Evolutionary conservation across 2,888 invertebrate species (phyloP), one percentile per base, ranked within the genome.

Genomic region (Drosophila prostipennis): DNA sequence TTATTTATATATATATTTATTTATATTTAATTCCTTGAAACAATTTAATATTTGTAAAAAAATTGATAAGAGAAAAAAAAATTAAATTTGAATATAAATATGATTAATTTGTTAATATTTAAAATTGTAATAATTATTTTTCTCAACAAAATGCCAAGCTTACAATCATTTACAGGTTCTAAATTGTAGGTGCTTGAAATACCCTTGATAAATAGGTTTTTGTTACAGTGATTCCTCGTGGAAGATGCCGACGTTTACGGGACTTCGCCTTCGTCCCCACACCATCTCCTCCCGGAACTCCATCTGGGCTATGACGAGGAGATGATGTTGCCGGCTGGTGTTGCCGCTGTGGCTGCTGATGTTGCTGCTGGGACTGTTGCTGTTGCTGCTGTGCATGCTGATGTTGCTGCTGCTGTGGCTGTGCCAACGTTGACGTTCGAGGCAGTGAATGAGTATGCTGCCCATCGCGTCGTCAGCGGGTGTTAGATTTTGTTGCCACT

Each of bases 181-280:
- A 32, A 10, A 34, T 11, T 10, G 3, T 26, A 26, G 26, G 26
- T 11, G 5, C n/a, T n/a, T 26, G 6, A 3, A 46, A 32, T 32
- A 1, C 2, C 13, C 2, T 14, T 26, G 5, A 5, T 26, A 13
- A 1, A 2, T 34, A 34, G 5, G 1, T 32, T 61, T 48, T 13
- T 26, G 7, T 0, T 23, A 16, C 39, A 23, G 61, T 61, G 61
- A 3, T 3, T 23, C 37, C 72, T 72, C 55, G 65, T 82, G 86
- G 85, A 72, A 82, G 82, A 81, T 85, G 82, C 82, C 82, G 81
- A 82, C 81, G 74, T 77, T 85, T 86, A 73, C 78, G 78, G 82
- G 48, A 40, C 46, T 52, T 48, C 36, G 75, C 46, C 68, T 52
- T 40, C 49, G 46, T 34, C 68, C 53, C 48, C 59, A 36, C 49